Evolutionary conservation across 1,140 invertebrate genomes (phyloP).

Genomic region (Formica selysi): DNA sequence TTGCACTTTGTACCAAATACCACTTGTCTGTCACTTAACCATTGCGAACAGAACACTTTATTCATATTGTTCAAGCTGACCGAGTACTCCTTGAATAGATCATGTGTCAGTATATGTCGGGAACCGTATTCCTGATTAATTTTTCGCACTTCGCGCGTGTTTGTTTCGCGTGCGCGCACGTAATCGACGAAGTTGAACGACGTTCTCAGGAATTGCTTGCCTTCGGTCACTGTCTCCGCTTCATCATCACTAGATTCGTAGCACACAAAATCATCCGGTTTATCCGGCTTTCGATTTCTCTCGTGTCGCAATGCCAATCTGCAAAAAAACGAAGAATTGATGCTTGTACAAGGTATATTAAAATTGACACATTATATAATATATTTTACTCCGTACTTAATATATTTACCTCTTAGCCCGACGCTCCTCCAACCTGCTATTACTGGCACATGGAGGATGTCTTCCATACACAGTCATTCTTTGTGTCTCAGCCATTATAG

Average conservation of each 20-base stretch:
- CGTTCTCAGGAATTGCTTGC: slow-evolving; percentile 91
- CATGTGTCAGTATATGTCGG: slow-evolving; percentile 94
- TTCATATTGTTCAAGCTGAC: slow-evolving; percentile 95
- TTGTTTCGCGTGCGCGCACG: slow-evolving; percentile 91
- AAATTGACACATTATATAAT: background rate
- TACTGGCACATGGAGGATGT: slow-evolving; percentile 91
- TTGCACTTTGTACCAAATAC: slow-evolving; percentile 99
- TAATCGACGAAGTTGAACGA: slow-evolving; percentile 96
- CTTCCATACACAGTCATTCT: slow-evolving; percentile 88
- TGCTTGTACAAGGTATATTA: background rate
- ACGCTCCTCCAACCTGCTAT: slow-evolving; percentile 91
- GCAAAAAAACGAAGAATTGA: slow-evolving; percentile 48
- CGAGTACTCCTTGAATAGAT: slow-evolving; percentile 94
- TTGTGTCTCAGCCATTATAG: slow-evolving; percentile 86
- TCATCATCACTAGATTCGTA: slow-evolving; percentile 95
- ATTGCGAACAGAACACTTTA: slow-evolving; percentile 98
- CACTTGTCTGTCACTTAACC: slow-evolving; percentile 97
- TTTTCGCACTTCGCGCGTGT: slow-evolving; percentile 90
- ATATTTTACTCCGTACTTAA: too few species aligned
- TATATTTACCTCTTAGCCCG: slow-evolving; percentile 87
- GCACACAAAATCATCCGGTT: slow-evolving; percentile 95
- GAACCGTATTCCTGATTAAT: slow-evolving; percentile 93
- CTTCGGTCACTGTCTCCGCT: slow-evolving; percentile 90
- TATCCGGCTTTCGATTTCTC: slow-evolving; percentile 92
- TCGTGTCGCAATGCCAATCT: slow-evolving; percentile 87